Evolutionary conservation across 2,113 vertebrate species (phyloP).

Genomic region (Terrapene triunguis): DNA sequence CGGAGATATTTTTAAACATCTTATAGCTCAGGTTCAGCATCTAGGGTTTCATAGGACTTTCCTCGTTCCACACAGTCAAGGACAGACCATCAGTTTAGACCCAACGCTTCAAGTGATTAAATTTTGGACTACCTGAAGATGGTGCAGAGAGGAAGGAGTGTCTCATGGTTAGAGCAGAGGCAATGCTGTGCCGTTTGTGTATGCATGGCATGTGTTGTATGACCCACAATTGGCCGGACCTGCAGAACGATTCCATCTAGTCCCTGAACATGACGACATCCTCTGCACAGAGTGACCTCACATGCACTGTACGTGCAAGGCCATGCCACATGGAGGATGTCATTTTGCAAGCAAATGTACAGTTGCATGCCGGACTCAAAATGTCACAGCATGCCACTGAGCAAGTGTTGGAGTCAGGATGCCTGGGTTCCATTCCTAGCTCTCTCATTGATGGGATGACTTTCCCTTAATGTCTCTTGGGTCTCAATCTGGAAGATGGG

Average conservation of each 20-base stretch:
- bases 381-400: background rate
- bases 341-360: too few relatives aligned
- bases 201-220: background rate
- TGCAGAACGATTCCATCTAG: too few relatives aligned
- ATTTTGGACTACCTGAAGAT: background rate
- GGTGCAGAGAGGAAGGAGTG: background rate
- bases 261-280: background rate
- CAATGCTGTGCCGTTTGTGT: background rate
- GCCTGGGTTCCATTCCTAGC: background rate
- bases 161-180: background rate
- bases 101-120: conserved; percentile 18
- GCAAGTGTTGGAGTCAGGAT: background rate
- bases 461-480: background rate
- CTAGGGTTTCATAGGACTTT: conserved; percentile 73
- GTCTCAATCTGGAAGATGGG: background rate
- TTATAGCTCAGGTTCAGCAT: conserved; percentile 52
- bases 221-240: background rate
- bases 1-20: conserved; percentile 59
- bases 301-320: background rate
- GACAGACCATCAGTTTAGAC: conserved; percentile 46
- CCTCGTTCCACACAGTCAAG: conserved; percentile 26
- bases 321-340: too few relatives aligned
- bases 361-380: background rate
- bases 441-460: fast-evolving
- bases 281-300: too few relatives aligned